Evolutionary conservation across 2,888 invertebrate species (phyloP), one percentile per base, ranked within the genome.

Genomic region (Lycophotia porphyrea): DNA sequence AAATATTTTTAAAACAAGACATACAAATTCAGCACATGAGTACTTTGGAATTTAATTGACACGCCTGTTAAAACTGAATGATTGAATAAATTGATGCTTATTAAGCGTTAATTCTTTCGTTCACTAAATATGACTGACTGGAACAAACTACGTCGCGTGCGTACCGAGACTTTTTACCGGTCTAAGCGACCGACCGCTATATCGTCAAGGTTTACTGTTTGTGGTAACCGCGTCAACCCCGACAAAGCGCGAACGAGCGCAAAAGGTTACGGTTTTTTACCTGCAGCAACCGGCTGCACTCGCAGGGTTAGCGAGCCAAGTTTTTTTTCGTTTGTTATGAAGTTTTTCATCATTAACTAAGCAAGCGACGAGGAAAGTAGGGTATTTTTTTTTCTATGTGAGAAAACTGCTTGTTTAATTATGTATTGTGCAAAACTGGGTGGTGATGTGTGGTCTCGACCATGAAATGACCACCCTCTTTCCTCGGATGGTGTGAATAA

Each of bases 131-230:
- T 58, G 47, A 39, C 24, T 65, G 36, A 70, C 74, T 71, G 44
- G 67, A 69, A 71, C 52, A 49, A 58, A 52, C 39, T 71, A 52
- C 31, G n/a, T n/a, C n/a, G 58, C 13, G 70, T 70, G 44, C 15
- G 68, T 70, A 71, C 69, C 61, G 55, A 52, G 72, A 73, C 67
- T 74, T 87, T 87, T 86, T 86, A 87, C 88, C 84, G 86, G 86
- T 87, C 71, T 79, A 71, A 76, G 68, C 66, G 74, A 71, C 78
- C 70, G 80, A 87, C 93, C 90, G 93, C 91, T 93, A 93, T 67
- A 47, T 85, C 85, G 92, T 93, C 92, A 93, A 90, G 93, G 89
- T 91, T 88, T 90, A 88, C 90, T 88, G 92, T 90, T 84, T 90
- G 89, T 85, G 90, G 89, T 88, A 76, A 75, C 55, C 65, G 42